Percentiles rank a stretch among this genome's conserved stretches.
These are phyloP conservation scores for Octopus bimaculoides DNA, from an alignment of 1,140 invertebrate genomes.

Conservation along the genomic window DNA sequence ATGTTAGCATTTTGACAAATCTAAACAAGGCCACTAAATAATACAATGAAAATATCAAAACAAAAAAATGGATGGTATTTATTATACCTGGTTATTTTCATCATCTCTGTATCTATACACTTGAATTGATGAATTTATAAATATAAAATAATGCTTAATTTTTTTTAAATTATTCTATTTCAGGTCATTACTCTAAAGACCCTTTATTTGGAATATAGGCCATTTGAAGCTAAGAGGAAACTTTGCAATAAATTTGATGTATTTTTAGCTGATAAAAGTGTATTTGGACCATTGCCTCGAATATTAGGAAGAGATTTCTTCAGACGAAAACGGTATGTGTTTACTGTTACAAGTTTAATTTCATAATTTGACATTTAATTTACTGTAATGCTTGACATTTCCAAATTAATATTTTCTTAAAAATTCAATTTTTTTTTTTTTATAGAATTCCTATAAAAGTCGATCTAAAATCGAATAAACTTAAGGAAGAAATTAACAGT, in stretches of 20 bases:
- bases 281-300: constrained; percentile 42
- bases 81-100: not conserved
- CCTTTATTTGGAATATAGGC: constrained; percentile 53
- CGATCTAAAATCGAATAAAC: constrained; percentile 34
- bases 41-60: not conserved
- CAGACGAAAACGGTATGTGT: constrained; percentile 43
- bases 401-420: not conserved
- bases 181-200: constrained; percentile 54
- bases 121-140: not conserved
- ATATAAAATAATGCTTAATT: too few species aligned
- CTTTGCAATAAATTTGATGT: constrained; percentile 51
- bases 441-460: constrained; percentile 43
- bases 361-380: constrained; percentile 3
- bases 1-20: not conserved
- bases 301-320: constrained; percentile 53
- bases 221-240: constrained; percentile 51
- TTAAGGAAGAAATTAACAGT: constrained; percentile 38
- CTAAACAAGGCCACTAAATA: not conserved
- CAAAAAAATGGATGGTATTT: not conserved
- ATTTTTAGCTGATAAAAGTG: constrained; percentile 51
- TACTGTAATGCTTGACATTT: not conserved
- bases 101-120: not conserved
- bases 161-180: constrained; percentile 15
- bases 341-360: constrained; percentile 6
- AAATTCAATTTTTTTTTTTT: constrained; percentile 15